These are phyloP conservation scores for Rostratula benghalensis DNA, from an alignment of 2,113 vertebrate genomes.

Conservation along the genomic window DNA sequence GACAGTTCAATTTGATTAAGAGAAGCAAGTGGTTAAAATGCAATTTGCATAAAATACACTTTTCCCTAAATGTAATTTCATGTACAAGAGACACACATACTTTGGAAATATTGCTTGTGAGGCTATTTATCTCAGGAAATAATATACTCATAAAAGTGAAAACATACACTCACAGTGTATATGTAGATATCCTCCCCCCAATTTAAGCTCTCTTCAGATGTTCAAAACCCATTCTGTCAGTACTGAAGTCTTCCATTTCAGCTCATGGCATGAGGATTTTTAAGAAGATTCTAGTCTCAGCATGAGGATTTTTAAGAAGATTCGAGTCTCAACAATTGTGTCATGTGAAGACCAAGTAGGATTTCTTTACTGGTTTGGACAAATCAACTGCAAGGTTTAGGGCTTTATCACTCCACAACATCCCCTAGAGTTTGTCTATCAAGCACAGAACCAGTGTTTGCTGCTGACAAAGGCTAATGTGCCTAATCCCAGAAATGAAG, in stretches of 20 bases:
- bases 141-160: background rate
- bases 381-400: background rate
- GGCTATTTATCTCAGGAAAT: background rate
- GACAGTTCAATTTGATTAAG: conserved; percentile 74
- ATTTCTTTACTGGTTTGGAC: background rate
- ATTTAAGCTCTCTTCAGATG: background rate
- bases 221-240: background rate
- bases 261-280: background rate
- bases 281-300: background rate
- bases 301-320: no score
- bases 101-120: conserved; percentile 19
- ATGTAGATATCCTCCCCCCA: background rate
- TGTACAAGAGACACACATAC: background rate
- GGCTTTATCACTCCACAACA: background rate
- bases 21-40: background rate
- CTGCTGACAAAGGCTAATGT: background rate
- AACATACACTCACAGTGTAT: background rate
- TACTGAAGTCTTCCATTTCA: background rate
- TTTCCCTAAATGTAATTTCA: background rate
- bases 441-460: background rate
- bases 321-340: background rate
- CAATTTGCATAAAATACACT: conserved; percentile 32
- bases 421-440: background rate
- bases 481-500: background rate
- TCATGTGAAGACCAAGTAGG: background rate